A percentile compares a stretch with the other conserved stretches of the same genome.
Evolutionary conservation across 2,888 invertebrate species (phyloP).

Genomic region (Callinectes sapidus): DNA sequence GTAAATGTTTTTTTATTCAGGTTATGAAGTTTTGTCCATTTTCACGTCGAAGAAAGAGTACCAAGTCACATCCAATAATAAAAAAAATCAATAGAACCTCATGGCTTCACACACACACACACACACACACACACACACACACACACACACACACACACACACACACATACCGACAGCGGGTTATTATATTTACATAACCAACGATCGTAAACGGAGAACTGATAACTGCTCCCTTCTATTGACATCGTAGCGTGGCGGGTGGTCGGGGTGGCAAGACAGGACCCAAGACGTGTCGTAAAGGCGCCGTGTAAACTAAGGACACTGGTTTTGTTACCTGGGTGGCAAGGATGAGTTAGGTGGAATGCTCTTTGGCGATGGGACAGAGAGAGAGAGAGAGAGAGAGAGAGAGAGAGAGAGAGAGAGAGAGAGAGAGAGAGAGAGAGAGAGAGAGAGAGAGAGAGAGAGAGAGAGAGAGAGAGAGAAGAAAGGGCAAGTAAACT

Average conservation of each 20-base stretch:
- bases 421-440: neutral
- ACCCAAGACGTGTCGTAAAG: neutral
- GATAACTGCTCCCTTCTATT: neutral
- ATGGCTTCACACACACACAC: too few relatives aligned
- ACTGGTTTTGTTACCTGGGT: neutral
- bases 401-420: neutral
- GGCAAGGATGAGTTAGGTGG: neutral
- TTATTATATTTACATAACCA: neutral
- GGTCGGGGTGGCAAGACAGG: neutral
- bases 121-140: too few relatives aligned
- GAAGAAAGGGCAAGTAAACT: neutral
- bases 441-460: neutral
- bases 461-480: neutral
- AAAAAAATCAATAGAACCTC: too few relatives aligned
- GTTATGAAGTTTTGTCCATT: too few relatives aligned
- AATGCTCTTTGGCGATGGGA: neutral
- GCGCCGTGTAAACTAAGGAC: neutral
- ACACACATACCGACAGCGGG: too few relatives aligned
- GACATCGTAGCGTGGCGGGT: neutral
- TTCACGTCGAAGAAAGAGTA: too few relatives aligned
- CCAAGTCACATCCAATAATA: too few relatives aligned
- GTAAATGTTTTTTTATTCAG: too few relatives aligned
- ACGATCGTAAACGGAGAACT: neutral
- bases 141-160: too few relatives aligned
- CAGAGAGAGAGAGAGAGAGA: neutral